phyloP scores from a whole-genome alignment of 2,113 vertebrate genomes.

The Poeciliopsis retropinna region DNA sequence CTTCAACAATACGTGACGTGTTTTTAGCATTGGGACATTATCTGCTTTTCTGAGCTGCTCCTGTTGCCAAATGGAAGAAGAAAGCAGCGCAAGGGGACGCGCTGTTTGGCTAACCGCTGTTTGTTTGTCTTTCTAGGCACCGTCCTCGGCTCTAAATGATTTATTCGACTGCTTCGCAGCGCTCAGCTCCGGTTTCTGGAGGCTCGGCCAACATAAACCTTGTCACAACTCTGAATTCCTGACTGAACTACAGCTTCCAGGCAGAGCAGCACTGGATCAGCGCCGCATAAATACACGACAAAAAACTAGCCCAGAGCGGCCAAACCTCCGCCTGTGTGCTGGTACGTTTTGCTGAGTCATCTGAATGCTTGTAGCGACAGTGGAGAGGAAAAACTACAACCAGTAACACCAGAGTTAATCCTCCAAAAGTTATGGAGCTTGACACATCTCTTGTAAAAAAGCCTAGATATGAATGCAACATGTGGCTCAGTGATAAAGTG shows the following conservation, averaged over 20 bases:
- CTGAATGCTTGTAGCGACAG: too few species aligned
- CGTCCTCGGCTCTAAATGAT: slow-evolving; percentile 71
- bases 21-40: slow-evolving; percentile 54
- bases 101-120: slow-evolving; percentile 67
- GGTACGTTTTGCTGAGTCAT: too few species aligned
- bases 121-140: slow-evolving; percentile 75
- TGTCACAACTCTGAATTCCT: slow-evolving; percentile 78
- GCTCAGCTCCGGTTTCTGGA: slow-evolving; percentile 73
- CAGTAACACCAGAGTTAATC: too few species aligned
- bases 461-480: too few species aligned
- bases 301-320: too few species aligned
- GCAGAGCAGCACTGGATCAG: slow-evolving; percentile 67
- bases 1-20: slow-evolving; percentile 69
- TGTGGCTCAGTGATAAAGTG: too few species aligned
- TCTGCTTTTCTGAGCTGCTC: slow-evolving; percentile 26
- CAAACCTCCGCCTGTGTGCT: neutral
- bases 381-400: too few species aligned
- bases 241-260: slow-evolving; percentile 72
- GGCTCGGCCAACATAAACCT: slow-evolving; percentile 76
- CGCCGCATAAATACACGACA: slow-evolving; percentile 61
- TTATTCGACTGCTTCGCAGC: slow-evolving; percentile 70
- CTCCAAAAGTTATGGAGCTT: too few species aligned
- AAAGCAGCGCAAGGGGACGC: slow-evolving; percentile 29
- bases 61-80: slow-evolving; percentile 32
- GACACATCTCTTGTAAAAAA: too few species aligned